Base-by-base conservation (phyloP, 2,888 invertebrate genomes). In the Chrysotoxum bicinctum region DNA sequence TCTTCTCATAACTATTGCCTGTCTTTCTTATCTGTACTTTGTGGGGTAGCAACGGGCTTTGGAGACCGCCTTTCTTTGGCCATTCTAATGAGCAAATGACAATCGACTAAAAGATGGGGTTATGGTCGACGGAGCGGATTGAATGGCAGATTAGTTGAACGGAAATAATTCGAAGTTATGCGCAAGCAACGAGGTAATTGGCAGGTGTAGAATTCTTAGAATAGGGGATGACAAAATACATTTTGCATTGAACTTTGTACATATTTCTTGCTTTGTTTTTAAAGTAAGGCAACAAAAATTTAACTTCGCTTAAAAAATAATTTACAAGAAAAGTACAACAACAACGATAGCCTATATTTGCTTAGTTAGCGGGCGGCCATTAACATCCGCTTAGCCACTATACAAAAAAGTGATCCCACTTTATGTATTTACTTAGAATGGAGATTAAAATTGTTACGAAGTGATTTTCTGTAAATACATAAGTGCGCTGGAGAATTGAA, bases 151-250 rank as follows among this genome's bases (percentile, higher is more conserved):
- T 82, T 82, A 82, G 74, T 83, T 78, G 78, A 74, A 83, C 74
- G 83, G 78, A 83, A 83, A 83, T 74, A 70, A 69, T 74, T 78
- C 62, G 66, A 79, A 79, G 62, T 70, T 74, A 79, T 83, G 78
- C 69, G 52, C 69, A 79, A 75, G 21, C 37, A 68, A 68, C 68
- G 21, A 45, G 21, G 52, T 75, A 83, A 83, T 83, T 83, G 83
- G 50, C 83, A 83, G 79, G 83, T 74, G 83, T 69, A 43, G 64
- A 64, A 12, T 35, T 19, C 21, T 14, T 37, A 56, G 4, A 52
- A 60, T 52, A 23, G 43, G 66, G 60, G 52, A n/a, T 52, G 52
- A 62, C 9, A 50, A 14, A 14, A 30, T 45, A 4, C 30, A 26
- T 60, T 30, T 10, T 5, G 7, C 4, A 16, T 5, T 30, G 9